A percentile compares a stretch with the other conserved stretches of the same genome.
These are phyloP conservation scores for Brachyptera putata DNA, from an alignment of 2,888 invertebrate genomes.

Conservation along the genomic window DNA sequence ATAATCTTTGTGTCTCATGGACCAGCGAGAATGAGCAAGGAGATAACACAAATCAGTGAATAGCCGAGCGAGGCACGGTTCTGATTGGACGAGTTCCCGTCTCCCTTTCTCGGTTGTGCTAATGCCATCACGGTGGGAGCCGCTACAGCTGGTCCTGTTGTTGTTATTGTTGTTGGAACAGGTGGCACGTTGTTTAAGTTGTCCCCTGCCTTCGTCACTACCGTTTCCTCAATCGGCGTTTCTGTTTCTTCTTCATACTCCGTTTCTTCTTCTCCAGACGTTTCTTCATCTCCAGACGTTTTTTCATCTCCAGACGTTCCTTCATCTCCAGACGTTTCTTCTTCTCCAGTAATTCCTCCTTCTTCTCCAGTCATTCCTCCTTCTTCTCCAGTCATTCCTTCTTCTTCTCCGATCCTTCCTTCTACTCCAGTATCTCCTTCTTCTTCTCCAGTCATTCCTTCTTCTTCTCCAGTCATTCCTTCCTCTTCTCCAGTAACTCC, in stretches of 20 bases:
- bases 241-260: slow-evolving; percentile 34
- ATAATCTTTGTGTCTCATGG: no score
- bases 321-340: background rate
- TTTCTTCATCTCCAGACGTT: background rate
- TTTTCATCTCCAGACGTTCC: slow-evolving; percentile 34
- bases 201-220: background rate
- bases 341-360: background rate
- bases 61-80: no score
- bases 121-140: background rate
- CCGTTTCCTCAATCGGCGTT: background rate
- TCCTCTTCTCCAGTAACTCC: background rate
- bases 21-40: no score
- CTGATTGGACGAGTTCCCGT: no score
- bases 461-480: background rate
- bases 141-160: no score
- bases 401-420: background rate
- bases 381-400: background rate
- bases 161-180: no score
- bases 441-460: background rate
- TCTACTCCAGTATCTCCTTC: background rate
- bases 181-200: background rate
- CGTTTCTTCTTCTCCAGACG: background rate
- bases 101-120: background rate
- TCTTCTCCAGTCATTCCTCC: slow-evolving; percentile 6
- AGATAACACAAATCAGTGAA: no score